Percentiles rank a stretch among this genome's conserved stretches.
phyloP scores from a whole-genome alignment of 2,888 invertebrate genomes.

The Limnephilus lunatus region DNA sequence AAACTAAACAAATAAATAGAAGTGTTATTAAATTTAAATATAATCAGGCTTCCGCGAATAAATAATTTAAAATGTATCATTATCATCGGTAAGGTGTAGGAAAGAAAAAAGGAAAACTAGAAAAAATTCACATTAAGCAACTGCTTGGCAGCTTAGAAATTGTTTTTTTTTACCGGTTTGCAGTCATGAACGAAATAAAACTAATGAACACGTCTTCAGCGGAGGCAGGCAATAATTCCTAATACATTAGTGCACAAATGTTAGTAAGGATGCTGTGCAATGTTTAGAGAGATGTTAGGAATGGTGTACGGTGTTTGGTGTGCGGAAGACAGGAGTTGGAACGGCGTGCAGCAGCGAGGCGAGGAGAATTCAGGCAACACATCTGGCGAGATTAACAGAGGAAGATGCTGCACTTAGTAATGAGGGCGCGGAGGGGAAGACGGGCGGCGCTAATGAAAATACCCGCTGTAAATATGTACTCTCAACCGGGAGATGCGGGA shows the following conservation, averaged over 20 bases:
- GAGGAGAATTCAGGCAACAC: neutral
- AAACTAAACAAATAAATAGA: too few relatives aligned
- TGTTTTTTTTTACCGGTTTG: neutral
- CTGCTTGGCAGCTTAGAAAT: too few relatives aligned
- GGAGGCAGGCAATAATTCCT: neutral
- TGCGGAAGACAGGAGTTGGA: neutral
- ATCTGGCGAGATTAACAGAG: neutral
- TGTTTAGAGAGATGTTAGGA: neutral
- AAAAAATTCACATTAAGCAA: neutral
- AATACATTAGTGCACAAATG: neutral
- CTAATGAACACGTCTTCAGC: neutral
- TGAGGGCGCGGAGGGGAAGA: neutral
- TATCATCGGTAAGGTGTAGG: too few relatives aligned
- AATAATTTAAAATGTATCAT: too few relatives aligned
- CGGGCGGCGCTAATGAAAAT: conserved; percentile 22
- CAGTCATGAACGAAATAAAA: neutral
- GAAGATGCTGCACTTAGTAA: conserved; percentile 27
- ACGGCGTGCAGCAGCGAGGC: neutral
- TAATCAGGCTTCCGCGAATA: too few relatives aligned
- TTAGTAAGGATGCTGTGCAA: neutral
- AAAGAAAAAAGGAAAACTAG: neutral
- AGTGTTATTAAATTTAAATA: too few relatives aligned
- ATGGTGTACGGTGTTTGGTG: neutral
- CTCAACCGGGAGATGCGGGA: neutral
- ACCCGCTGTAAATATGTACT: neutral